Conservation (phyloP, 2,888 invertebrate species). For the Strigamia transsilvanica region DNA sequence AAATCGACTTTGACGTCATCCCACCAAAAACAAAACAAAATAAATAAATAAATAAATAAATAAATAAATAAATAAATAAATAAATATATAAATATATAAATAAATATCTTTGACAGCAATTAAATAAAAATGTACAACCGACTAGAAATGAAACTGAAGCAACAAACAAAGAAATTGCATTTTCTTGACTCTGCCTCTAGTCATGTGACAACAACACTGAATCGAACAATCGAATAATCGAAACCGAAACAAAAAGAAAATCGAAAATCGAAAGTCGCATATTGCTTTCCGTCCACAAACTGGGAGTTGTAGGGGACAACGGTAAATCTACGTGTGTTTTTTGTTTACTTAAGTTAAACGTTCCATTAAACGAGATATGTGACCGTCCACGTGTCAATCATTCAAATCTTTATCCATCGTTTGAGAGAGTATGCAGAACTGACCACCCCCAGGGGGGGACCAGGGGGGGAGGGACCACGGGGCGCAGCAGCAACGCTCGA, state of each 20-base stretch:
- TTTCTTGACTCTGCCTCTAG: neutral
- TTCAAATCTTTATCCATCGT: neutral
- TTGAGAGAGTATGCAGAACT: constrained; percentile 44
- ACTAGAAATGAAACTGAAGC: neutral
- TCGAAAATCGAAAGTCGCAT: neutral
- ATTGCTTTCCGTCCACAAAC: constrained; percentile 45
- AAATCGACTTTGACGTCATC: neutral
- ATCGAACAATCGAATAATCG: neutral
- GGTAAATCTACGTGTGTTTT: constrained; percentile 1
- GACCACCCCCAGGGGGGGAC: constrained; percentile 20
- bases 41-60: neutral
- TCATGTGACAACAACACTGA: neutral
- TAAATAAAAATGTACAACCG: neutral
- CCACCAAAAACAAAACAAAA: constrained; percentile 9
- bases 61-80: constrained; percentile 8
- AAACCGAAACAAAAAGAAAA: neutral
- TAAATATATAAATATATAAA: neutral
- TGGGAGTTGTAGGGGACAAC: neutral
- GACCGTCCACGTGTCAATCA: constrained; percentile 10
- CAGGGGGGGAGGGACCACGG: neutral
- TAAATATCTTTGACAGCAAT: neutral
- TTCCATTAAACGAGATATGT: constrained; percentile 24
- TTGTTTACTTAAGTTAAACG: neutral
- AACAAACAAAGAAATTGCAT: neutral
- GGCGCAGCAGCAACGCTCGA: constrained; percentile 39